These are phyloP conservation scores for Otolemur garnettii DNA, from an alignment of 2,113 vertebrate species.

Conservation along the genomic window DNA sequence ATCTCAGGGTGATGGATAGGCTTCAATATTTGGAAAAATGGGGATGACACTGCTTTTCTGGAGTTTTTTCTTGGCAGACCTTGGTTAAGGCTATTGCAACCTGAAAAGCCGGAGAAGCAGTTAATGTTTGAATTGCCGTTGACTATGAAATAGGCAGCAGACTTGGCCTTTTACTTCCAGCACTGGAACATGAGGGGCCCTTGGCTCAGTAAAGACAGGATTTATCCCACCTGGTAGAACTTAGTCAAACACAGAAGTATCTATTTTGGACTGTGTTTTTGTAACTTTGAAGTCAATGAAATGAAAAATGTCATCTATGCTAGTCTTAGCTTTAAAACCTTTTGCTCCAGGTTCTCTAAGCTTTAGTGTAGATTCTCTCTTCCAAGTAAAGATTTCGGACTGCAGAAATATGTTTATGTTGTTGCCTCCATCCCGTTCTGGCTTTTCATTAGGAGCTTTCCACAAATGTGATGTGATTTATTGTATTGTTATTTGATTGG, in stretches of 20 bases:
- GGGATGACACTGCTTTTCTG: background rate
- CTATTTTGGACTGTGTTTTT: background rate
- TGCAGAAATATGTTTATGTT: background rate
- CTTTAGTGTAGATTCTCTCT: slow-evolving; percentile 41
- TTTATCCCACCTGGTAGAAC: background rate
- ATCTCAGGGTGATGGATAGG: background rate
- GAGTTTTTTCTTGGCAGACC: background rate
- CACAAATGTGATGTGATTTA: slow-evolving; percentile 6
- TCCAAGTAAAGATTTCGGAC: slow-evolving; percentile 12
- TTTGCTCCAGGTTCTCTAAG: background rate
- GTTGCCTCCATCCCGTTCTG: background rate
- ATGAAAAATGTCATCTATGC: background rate
- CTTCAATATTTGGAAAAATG: slow-evolving; percentile 8
- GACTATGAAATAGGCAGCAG: background rate
- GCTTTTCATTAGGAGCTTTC: background rate
- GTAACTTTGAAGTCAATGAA: background rate
- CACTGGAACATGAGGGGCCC: background rate
- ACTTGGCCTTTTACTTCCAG: background rate
- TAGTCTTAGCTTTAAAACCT: background rate
- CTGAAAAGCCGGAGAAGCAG: background rate
- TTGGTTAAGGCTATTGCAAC: slow-evolving; percentile 1
- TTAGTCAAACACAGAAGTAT: background rate
- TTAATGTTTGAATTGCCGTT: background rate
- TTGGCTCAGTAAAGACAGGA: slow-evolving; percentile 1
- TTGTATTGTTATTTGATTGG: background rate